These are phyloP conservation scores for Phrynosoma blainvillii DNA, from an alignment of 2,113 vertebrate genomes.

Conservation along the genomic window DNA sequence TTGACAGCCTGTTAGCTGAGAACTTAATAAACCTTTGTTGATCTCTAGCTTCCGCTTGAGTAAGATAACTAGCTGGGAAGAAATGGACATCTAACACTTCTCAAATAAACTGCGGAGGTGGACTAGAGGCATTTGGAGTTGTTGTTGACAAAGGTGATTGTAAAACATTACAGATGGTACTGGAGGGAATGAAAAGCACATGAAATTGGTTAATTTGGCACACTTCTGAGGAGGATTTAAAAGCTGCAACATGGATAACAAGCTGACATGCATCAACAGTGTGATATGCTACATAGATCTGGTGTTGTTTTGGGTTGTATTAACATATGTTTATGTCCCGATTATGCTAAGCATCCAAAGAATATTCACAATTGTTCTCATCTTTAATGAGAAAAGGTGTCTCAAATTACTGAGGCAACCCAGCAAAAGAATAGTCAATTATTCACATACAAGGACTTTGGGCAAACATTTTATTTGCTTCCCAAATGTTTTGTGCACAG, in stretches of 20 bases:
- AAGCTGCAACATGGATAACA: background rate
- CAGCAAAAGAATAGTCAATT: no score
- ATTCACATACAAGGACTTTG: no score
- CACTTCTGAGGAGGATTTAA: background rate
- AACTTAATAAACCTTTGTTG: background rate
- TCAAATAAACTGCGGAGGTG: background rate
- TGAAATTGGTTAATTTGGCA: background rate
- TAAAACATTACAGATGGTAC: background rate
- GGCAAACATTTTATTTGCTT: no score
- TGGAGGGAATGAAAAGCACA: background rate
- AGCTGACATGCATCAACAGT: background rate
- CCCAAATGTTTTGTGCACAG: no score
- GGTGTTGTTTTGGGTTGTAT: background rate
- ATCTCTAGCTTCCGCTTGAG: background rate
- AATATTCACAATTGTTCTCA: no score
- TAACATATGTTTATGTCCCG: no score
- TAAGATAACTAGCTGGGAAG: background rate
- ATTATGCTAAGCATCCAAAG: background rate
- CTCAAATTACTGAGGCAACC: no score
- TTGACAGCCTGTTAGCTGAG: background rate
- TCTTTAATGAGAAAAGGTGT: no score
- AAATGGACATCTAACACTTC: background rate
- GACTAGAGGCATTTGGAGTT: background rate
- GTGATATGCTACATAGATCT: background rate
- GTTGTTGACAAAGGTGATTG: background rate